Evolutionary conservation across 2,113 vertebrate genomes (phyloP), one percentile per base, ranked within the genome.

Genomic region (Struthio camelus): DNA sequence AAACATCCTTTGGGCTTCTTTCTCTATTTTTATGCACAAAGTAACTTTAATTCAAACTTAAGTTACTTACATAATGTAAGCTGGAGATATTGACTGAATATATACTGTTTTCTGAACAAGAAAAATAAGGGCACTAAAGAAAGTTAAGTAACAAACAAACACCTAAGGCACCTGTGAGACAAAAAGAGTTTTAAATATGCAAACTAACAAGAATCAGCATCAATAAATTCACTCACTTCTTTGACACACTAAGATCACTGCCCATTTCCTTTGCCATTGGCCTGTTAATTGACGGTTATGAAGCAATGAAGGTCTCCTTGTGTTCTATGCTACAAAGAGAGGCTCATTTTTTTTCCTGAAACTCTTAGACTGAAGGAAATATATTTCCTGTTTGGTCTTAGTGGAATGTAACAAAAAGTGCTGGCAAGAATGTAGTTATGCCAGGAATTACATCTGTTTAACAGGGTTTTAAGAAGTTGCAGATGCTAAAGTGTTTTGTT

Each of bases 341-440:
- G 42, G 17, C 25, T 90, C 77, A 30, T 89, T 96, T 71, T 75
- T n/a, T 14, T 80, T 86, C 72, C 79, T 84, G 77, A 94, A 85
- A 71, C 69, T 59, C 84, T 85, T 86, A 54, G 32, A 69, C 69
- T 72, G 80, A 80, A 90, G 80, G 64, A 92, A 96, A 77, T 54
- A 11, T 28, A 79, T 89, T 94, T 97, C 95, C 94, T 85, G 71
- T 76, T 96, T 70, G 81, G 81, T 77, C 62, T 93, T 87, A 40
- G 38, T 72, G 75, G 67, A 96, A 87, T 69, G 54, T 56, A 75
- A 87, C 64, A 93, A 87, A 79, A 83, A 87, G 81, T 91, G 75
- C 75, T 90, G 89, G 81, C n/a, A 6, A 95, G 86, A 81, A 75
- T 46, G 42, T 67, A 94, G 80, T 76, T 89, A 92, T 77, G 61